These are phyloP conservation scores for Sitta carolinensis DNA, from an alignment of 2,797 vertebrate species.

Conservation along the genomic window DNA sequence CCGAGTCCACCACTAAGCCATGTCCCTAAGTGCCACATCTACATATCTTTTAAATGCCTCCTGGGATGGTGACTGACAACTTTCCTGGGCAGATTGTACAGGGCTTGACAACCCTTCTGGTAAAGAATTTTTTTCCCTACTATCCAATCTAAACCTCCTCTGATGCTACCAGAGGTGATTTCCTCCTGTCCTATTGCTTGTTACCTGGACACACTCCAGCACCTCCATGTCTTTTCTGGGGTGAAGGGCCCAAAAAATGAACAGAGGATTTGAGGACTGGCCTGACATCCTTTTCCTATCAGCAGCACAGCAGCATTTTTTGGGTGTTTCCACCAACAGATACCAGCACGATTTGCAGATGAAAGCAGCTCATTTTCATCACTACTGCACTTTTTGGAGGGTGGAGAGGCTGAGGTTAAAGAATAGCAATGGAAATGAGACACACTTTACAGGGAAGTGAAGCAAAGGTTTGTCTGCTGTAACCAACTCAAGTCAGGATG, in stretches of 20 bases:
- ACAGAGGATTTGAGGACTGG: background rate
- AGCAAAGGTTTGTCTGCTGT: background rate
- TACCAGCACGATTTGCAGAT: background rate
- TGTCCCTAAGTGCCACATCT: background rate
- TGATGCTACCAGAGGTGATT: background rate
- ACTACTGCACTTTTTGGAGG: background rate
- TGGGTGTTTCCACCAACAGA: background rate
- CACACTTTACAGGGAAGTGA: background rate
- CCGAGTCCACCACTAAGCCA: background rate
- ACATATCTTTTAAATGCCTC: background rate
- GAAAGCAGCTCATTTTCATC: background rate
- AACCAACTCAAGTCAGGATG: background rate
- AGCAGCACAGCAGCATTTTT: background rate
- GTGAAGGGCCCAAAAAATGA: background rate
- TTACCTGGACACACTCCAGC: background rate
- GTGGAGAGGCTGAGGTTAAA: background rate
- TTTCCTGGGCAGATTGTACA: background rate
- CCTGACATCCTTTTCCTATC: background rate
- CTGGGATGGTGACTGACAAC: background rate
- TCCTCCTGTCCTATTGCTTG: background rate
- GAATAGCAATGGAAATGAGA: background rate
- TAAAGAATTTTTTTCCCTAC: too few species aligned
- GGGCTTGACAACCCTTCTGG: background rate
- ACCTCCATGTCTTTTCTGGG: background rate
- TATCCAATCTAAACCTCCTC: background rate